Base-by-base conservation (phyloP, 1,140 invertebrate species). In the Euborellia annulipes region DNA sequence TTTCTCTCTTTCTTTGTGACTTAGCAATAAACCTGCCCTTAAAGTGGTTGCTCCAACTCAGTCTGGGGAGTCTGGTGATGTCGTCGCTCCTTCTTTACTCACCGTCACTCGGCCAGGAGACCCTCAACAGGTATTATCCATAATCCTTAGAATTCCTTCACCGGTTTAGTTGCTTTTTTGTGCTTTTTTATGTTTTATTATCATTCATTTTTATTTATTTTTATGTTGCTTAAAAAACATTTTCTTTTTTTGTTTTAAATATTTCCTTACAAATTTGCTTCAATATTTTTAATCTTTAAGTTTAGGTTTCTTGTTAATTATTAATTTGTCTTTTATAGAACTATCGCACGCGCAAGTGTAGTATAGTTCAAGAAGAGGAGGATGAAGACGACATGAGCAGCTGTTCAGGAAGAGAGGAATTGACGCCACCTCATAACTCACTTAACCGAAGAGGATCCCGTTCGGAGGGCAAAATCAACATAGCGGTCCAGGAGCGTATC, bases 341-440 rank as follows among this genome's bases (percentile, higher is more conserved):
- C 41, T 47, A 59, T 37, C 65, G 85, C 39, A 75, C 74, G 23
- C 70, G 85, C 38, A 89, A 91, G 58, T 91, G 85, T 64, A 86
- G 83, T 54, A 88, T 90, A 53, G 86, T 89, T 6, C 78, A 79
- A 52, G 85, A 87, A 62, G 85, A 85, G 56, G 83, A 87, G 52
- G 83, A 85, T 52, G 79, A 82, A 54, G 72, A 70, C 45, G 62
- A 72, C 2, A 65, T 71, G 22, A 69, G 67, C 9, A 66, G 62
- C 6, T 70, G 66, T 49, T 70, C 71, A 16, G 50, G 49, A 4
- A 23, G 41, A 46, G 49, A 43, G 48, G 48, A 45, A 54, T 53
- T 47, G 47, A 43, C 37, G 55, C 52, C 36, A 49, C 34, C 34
- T 51, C 58, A 37, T 41, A 53, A 21, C 44, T 52, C 43, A 17